Evolutionary conservation across 2,113 vertebrate species (phyloP), one percentile per base, ranked within the genome.

Genomic region (Oryzias woworae): DNA sequence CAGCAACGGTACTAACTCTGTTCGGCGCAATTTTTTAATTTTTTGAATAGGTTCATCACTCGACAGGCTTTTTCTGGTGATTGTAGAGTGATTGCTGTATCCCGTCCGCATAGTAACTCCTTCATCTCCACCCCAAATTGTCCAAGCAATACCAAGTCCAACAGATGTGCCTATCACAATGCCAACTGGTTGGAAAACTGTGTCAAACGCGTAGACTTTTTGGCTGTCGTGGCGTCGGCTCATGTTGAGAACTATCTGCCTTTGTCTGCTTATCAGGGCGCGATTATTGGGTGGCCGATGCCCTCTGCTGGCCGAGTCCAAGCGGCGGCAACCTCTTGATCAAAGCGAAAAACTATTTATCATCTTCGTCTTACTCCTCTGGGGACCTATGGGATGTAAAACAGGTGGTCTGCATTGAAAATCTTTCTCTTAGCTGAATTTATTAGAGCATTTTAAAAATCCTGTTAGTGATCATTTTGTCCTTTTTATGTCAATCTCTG

Each of bases 131-230:
- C 80, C 74, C 71, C 26, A 15, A 78, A 69, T 87, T 86, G 82
- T 85, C 85, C 84, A 80, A 88, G 88, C 87, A 91, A 90, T 90
- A 90, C 88, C 71, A 84, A 91, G 85, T 90, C 86, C 89, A 85
- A 83, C 81, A 83, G 82, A 85, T 81, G 82, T 84, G 86, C 87
- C 90, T 90, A 83, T 88, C 75, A 77, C 71, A 66, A 85, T 64
- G 81, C 85, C 85, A 84, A 82, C 85, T 81, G 79, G 77, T 87
- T 87, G 86, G 80, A 80, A 85, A 86, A 82, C 69, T 66, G 72
- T 69, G 81, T 82, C n/a, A 63, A 75, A 78, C 75, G 75, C 73
- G 65, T 67, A 54, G 66, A 64, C 83, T 80, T 80, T 84, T 72
- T 80, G 86, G 82, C 80, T 71, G 15, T 41, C 73, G 67, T 53